Percentiles rank a stretch among this genome's conserved stretches.
Conservation (phyloP, 1,140 invertebrate species). For the Bursaphelenchus mucronatus region DNA sequence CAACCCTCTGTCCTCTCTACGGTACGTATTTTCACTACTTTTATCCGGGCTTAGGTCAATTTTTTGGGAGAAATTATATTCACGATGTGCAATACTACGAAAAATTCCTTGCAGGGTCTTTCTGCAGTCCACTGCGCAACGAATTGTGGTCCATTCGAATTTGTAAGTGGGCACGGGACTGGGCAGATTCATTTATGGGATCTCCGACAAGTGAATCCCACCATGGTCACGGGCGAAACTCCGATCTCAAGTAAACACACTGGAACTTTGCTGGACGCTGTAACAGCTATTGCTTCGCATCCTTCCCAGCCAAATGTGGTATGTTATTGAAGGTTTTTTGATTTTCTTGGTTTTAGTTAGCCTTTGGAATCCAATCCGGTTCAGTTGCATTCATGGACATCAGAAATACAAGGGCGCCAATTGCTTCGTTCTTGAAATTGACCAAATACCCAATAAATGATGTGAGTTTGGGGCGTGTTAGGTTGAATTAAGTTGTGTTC, state of each 20-base stretch:
- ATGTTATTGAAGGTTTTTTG: not conserved
- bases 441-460: not conserved
- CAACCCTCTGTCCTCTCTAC: conserved; percentile 6
- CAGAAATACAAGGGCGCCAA: conserved; percentile 5
- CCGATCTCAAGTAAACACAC: conserved; percentile 15
- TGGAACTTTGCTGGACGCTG: not conserved
- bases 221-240: not conserved
- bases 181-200: conserved; percentile 14
- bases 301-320: conserved; percentile 18
- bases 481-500: too few species aligned
- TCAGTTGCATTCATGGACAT: conserved; percentile 17
- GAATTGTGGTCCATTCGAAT: conserved; percentile 5
- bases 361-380: conserved; percentile 8
- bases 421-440: conserved; percentile 11
- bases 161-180: conserved; percentile 10
- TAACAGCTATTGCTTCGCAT: conserved; percentile 10
- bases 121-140: too few species aligned
- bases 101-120: too few species aligned
- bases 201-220: conserved; percentile 12
- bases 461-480: not conserved
- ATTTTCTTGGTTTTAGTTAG: conserved; percentile 5
- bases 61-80: conserved; percentile 5
- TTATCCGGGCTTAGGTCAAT: not conserved
- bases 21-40: conserved; percentile 2
- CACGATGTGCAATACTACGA: not conserved